A percentile compares a stretch with the other conserved stretches of the same genome.
phyloP scores from a whole-genome alignment of 2,797 vertebrate genomes.

The Coilia nasus region DNA sequence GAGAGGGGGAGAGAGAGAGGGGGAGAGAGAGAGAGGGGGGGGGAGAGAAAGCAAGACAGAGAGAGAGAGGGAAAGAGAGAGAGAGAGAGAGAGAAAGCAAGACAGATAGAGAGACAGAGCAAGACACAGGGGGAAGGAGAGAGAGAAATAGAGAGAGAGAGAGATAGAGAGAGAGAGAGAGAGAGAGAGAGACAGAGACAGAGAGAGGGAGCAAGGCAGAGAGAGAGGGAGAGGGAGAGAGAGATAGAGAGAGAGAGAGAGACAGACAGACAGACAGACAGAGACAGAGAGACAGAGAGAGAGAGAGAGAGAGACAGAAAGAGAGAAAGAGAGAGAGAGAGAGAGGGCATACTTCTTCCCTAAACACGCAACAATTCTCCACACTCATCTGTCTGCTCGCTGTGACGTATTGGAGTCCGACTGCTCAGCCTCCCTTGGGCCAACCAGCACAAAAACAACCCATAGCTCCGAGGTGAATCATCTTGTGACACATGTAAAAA shows the following conservation, averaged over 20 bases:
- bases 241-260: conserved; percentile 4
- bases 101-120: no score
- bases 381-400: neutral
- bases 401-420: neutral
- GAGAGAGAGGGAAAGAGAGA: conserved; percentile 2
- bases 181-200: neutral
- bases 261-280: neutral
- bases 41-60: neutral
- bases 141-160: neutral
- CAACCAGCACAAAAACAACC: neutral
- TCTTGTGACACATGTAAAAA: neutral
- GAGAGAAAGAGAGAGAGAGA: no score
- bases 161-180: neutral
- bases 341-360: neutral
- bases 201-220: neutral
- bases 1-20: no score
- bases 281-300: neutral
- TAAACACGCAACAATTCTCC: neutral
- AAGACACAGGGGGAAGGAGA: neutral
- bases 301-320: no score
- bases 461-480: neutral
- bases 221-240: neutral
- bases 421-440: neutral
- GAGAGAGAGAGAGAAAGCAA: neutral
- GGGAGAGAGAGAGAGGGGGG: no score